Evolutionary conservation across 2,797 vertebrate species (phyloP).

Genomic region (Masticophis lateralis): DNA sequence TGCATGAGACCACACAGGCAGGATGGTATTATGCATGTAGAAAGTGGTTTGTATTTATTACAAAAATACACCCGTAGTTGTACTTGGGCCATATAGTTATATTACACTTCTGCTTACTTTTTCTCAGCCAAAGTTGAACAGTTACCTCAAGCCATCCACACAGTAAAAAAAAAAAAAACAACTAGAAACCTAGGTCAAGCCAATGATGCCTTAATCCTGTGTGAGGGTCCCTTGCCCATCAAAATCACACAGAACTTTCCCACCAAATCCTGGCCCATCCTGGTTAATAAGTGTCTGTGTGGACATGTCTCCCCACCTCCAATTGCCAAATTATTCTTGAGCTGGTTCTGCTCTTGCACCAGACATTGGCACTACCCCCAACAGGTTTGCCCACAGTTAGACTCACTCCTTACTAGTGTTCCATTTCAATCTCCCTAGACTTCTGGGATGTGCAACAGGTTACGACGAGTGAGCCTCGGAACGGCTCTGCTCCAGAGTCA

Average conservation of each 20-base stretch:
- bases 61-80: not conserved
- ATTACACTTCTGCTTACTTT: not conserved
- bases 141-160: not conserved
- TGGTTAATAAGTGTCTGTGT: too few species aligned
- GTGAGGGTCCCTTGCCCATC: not conserved
- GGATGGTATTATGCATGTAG: not conserved
- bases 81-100: not conserved
- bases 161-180: too few species aligned
- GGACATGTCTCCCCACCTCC: too few species aligned
- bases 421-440: not conserved
- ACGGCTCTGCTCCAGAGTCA: not conserved
- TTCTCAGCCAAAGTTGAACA: not conserved
- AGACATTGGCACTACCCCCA: not conserved
- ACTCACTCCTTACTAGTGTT: not conserved
- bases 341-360: not conserved
- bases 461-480: not conserved
- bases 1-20: not conserved
- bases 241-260: not conserved
- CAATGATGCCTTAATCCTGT: not conserved
- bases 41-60: not conserved
- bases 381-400: not conserved
- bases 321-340: not conserved
- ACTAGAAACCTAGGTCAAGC: not conserved
- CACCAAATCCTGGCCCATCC: too few species aligned
- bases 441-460: not conserved